phyloP scores from a whole-genome alignment of 2,797 vertebrate genomes.

The Streptopelia turtur region DNA sequence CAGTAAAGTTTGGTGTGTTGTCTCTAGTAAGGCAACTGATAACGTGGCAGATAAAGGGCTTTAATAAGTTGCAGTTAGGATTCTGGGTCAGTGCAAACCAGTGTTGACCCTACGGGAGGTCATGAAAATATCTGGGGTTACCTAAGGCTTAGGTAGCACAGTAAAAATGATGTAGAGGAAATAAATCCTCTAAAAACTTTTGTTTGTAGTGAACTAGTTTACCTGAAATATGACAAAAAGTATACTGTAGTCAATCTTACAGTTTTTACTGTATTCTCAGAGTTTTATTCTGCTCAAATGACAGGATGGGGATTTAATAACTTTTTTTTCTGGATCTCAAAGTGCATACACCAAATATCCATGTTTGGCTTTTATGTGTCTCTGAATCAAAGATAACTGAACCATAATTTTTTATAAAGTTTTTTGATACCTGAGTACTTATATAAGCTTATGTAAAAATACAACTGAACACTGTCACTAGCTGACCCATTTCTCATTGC shows the following conservation, averaged over 20 bases:
- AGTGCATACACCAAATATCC: background rate
- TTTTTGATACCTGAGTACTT: background rate
- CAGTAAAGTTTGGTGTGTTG: background rate
- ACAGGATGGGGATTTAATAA: background rate
- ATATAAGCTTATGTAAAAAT: background rate
- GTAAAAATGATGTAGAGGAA: background rate
- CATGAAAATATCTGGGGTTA: background rate
- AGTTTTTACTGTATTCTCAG: background rate
- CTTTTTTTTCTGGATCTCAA: background rate
- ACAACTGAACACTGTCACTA: background rate
- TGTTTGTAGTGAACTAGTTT: background rate
- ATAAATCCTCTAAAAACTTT: background rate
- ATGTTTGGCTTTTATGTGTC: background rate
- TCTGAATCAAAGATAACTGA: background rate
- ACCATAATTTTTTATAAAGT: background rate
- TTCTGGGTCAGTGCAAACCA: background rate
- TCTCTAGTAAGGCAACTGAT: background rate
- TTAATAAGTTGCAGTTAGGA: background rate
- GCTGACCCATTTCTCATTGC: slow-evolving; percentile 49
- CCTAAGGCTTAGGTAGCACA: background rate
- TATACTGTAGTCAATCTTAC: background rate
- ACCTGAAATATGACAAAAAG: background rate
- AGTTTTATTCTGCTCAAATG: background rate
- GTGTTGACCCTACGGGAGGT: background rate
- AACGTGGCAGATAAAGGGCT: background rate